Evolutionary conservation across 53 echinoderm and acorn worm species (phyloP), one percentile per base, ranked within the genome.

Genomic region (Actinopyga echinites): DNA sequence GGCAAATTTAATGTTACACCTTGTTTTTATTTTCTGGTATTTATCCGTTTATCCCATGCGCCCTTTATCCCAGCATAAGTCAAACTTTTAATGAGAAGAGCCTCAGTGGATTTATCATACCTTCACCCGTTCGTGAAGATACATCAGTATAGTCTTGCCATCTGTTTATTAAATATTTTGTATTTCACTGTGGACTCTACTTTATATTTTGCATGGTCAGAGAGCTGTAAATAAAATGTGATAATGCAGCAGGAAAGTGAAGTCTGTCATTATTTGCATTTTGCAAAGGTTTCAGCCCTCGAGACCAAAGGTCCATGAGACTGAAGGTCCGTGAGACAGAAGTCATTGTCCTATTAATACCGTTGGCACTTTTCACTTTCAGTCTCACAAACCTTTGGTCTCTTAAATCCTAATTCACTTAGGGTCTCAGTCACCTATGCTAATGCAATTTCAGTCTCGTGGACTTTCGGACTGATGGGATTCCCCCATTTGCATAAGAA

Each of bases 141-240:
- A 10, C 31, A 31, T 12, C 12, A 30, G 35, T 68, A n/a, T 12
- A 40, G 42, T 71, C 38, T 71, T 25, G 40, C 26, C n/a, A 71
- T 43, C 24, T 71, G 40, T 44, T 68, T 71, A 44, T 44, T 25
- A 71, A 24, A 71, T 71, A 71, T 71, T 69, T 71, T 71, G 71
- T 71, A 71, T 40, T 40, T 71, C 71, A 71, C 71, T 71, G 71
- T 71, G 71, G 71, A 71, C 71, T 71, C 71, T 10, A 71, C 42
- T 71, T 71, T 71, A 71, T 71, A 71, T 71, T 71, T 71, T 71
- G 71, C 71, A 71, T 71, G 71, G 65, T 30, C 33, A 40, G 26
- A 71, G 71, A 71, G 71, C 71, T 71, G 71, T 71, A 71, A 71
- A 71, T 71, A 71, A 71, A 71, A 71, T 40, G 71, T 71, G 71